Base-by-base conservation (phyloP, 2,797 vertebrate species). In the Coranthus polyacanthus region DNA sequence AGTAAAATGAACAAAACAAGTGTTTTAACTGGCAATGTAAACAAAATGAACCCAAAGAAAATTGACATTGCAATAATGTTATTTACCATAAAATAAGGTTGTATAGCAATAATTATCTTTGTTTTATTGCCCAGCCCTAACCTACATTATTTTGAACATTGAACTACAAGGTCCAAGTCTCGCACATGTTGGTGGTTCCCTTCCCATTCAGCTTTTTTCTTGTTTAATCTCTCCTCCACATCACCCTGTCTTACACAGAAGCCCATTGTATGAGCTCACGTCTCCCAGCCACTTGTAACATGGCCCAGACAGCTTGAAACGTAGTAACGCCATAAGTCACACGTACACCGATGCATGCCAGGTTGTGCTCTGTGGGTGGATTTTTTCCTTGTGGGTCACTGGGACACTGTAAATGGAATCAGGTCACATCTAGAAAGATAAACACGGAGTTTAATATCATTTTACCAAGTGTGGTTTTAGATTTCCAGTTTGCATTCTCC, bases 241-340 rank as follows among this genome's bases (percentile, higher is more conserved):
- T 84, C 71, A 53, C 20, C 37, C 55, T 7, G 24, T 44, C 68
- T 50, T 60, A 78, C 77, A 90, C 79, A 90, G 80, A 80, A 81
- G 77, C 68, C 83, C 75, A 75, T 92, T 88, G 90, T 90, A 45
- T 71, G 72, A 85, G 68, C 56, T 86, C 55, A 68, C 37, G 18
- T 84, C 83, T 71, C 68, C 50, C 50, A 76, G 63, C 49, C 44
- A 21, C 56, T 63, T 43, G 22, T 17, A 53, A 43, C 32, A n/a
- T 20, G 12, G 47, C 54, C 20, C 60, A 72, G 75, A 68, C 64
- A 52, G 76, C 83, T 76, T 57, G 46, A 82, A 78, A 69, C 7
- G 13, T 32, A 57, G 59, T 57, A 68, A 53, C 42, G 32, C 66
- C 49, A 63, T 46, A 75, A 79, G 57, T 57, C 55, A 58, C 55